Base-by-base conservation (phyloP, 2,113 vertebrate species). In the Xyliphius kryptos region DNA sequence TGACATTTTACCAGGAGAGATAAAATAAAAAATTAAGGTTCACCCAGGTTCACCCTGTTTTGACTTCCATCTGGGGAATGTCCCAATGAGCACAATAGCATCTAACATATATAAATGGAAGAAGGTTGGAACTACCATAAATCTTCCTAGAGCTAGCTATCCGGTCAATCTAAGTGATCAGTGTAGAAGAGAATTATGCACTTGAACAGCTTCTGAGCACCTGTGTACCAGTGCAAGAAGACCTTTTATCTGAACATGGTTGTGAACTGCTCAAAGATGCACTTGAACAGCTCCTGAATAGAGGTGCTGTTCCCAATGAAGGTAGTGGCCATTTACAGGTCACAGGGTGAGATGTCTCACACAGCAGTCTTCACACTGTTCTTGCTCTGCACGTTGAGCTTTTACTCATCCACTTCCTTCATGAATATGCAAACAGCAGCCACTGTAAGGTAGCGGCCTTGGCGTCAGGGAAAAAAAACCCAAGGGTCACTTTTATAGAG, bases 321-420 rank as follows among this genome's bases (percentile, higher is more conserved):
- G 36, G 94, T 96, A 66, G 90, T 88, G 0, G 93, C 91, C 94
- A 97, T 98, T 85, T 96, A 97, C 15, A 97, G 88, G 1, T 94
- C 94, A 0, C 93, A 89, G 0, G 95, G 94, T 0, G 95, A 94
- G 76, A 98, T 98, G 87, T 98, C 95, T 0, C 95, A 98, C 9
- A 98, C 94, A 0, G 95, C 94, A 7, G 87, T 89, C 78, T 98
- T 97, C 40, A 97, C 94, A 0, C 95, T 97, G 85, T 98, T 98
- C 86, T 96, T 98, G 86, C 87, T 98, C 87, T 98, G 95, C 43
- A 88, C 78, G 2, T 69, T 88, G 77, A 98, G 43, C 94, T 97
- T 98, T 86, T 98, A 94, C 81, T 97, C 94, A 0, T 98, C 95
- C 20, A 97, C 94, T 58, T 98, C 95, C 77, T 95, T 97, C 95